These are phyloP conservation scores for Urophycis tenuis DNA, from an alignment of 2,797 vertebrate species.

Conservation along the genomic window DNA sequence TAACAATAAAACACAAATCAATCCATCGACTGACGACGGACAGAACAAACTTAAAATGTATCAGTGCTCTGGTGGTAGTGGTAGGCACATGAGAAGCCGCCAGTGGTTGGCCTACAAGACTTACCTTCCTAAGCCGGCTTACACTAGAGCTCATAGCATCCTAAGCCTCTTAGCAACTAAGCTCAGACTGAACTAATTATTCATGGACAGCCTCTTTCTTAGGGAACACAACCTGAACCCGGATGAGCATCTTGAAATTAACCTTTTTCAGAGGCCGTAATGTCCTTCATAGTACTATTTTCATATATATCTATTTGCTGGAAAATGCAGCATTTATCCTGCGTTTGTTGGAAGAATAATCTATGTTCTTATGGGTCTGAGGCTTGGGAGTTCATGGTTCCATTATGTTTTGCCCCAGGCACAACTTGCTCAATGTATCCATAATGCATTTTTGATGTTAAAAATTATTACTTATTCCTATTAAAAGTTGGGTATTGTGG, in stretches of 20 bases:
- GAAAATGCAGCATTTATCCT: slow-evolving; percentile 19
- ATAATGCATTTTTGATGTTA: slow-evolving; percentile 47
- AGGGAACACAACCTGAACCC: slow-evolving; percentile 48
- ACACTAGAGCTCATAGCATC: slow-evolving; percentile 62
- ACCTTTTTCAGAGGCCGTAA: slow-evolving; percentile 15
- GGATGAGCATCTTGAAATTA: slow-evolving; percentile 35
- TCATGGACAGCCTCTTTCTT: slow-evolving; percentile 52
- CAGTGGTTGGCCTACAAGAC: slow-evolving; percentile 51
- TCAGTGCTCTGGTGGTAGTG: neutral
- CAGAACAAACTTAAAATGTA: neutral
- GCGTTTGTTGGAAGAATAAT: neutral
- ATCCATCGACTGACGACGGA: neutral
- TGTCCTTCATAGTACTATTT: neutral
- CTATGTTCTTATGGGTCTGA: neutral
- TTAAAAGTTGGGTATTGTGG: slow-evolving; percentile 23
- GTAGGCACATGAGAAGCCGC: neutral
- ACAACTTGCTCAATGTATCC: slow-evolving; percentile 16
- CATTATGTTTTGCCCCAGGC: slow-evolving; percentile 24
- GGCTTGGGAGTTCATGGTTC: neutral
- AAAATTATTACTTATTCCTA: slow-evolving; percentile 35
- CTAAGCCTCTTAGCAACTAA: slow-evolving; percentile 68
- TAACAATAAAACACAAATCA: neutral
- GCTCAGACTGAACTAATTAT: slow-evolving; percentile 68
- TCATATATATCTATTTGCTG: neutral
- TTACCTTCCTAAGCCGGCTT: slow-evolving; percentile 65